Base-by-base conservation (phyloP, 1,140 invertebrate species). In the Amyelois transitella region DNA sequence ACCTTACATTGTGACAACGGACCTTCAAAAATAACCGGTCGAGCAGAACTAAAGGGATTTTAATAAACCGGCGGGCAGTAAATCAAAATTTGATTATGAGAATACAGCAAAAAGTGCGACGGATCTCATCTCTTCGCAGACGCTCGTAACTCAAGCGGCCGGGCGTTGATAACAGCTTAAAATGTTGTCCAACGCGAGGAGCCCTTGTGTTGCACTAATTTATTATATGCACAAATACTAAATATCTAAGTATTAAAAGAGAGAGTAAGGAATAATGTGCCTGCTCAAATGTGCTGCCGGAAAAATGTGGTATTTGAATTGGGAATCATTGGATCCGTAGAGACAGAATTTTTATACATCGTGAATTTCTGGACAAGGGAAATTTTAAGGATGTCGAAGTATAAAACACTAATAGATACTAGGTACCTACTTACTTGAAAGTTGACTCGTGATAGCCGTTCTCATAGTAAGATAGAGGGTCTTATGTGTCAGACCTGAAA, bases 161-260 rank as follows among this genome's bases (percentile, higher is more conserved):
- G 51, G 43, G 22, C 53, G 53, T 69, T 70, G 75, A 69, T 70
- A 69, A 74, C 62, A 65, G 56, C 62, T 69, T 69, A 72, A 65
- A 66, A 65, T 76, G 71, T 74, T 70, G 69, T 38, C 32, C 32
- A 38, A 14, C 17, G 32, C 12, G 32, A n/a, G 67, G 67, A 69
- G 32, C 60, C 54, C 59, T 73, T 76, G 75, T 71, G 72, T 74
- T 74, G 66, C 63, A 48, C 63, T 69, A 77, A 81, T 78, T 78
- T 81, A 81, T 81, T 73, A 63, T 69, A 64, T 66, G 64, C 64
- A 72, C 61, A 72, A 74, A 68, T 74, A 75, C 72, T 81, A 79
- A 80, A 80, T 77, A 78, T 77, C 69, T 72, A 72, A 75, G 70
- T 71, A 71, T 73, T 78, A 80, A 72, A 78, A 77, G 77, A 67